Evolutionary conservation across 1,140 invertebrate genomes (phyloP).

Genomic region (Drosophila lini): DNA sequence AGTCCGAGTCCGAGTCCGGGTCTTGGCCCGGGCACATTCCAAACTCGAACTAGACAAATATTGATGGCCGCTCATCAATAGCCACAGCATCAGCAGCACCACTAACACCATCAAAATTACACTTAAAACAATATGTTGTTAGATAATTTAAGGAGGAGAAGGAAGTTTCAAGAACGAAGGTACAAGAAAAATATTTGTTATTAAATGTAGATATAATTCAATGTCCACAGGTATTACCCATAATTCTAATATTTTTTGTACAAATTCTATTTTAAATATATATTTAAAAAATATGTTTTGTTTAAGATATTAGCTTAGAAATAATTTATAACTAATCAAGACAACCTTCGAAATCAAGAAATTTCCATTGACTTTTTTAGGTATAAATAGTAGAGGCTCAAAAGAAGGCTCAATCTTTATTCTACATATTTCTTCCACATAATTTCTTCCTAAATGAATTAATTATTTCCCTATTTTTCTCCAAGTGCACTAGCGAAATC

Average conservation of each 20-base stretch:
- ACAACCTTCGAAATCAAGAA: not conserved
- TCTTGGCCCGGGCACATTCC: constrained; percentile 72
- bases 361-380: too few species aligned
- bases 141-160: not conserved
- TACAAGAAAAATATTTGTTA: not conserved
- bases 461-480: not conserved
- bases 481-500: constrained; percentile 45
- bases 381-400: too few species aligned
- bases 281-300: not conserved
- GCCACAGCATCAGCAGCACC: constrained; percentile 49
- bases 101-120: constrained; percentile 30
- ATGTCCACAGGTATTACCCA: too few species aligned
- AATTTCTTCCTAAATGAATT: not conserved
- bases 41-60: constrained; percentile 80
- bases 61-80: constrained; percentile 82
- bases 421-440: not conserved
- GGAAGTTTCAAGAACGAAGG: not conserved
- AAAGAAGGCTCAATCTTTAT: not conserved
- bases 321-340: not conserved
- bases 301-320: not conserved
- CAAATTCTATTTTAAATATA: not conserved
- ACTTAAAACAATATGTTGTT: not conserved
- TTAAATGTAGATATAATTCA: too few species aligned
- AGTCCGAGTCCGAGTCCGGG: constrained; percentile 38
- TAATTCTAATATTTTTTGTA: not conserved